phyloP scores from a whole-genome alignment of 2,888 invertebrate genomes.

The Eulithis testata region DNA sequence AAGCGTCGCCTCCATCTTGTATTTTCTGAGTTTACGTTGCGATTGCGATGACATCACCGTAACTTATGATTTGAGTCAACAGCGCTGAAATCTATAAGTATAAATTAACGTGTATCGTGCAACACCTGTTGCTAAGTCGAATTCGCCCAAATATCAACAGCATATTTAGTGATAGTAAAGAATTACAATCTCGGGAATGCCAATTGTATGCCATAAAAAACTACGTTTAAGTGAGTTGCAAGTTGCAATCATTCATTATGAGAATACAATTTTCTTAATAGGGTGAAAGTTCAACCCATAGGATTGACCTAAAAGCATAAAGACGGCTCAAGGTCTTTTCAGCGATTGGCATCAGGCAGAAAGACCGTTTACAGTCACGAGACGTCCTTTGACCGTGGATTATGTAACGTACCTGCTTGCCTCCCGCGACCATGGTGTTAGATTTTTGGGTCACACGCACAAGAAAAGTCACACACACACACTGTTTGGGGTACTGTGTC shows the following conservation, averaged over 20 bases:
- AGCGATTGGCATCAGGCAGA: constrained; percentile 17
- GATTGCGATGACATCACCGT: constrained; percentile 78
- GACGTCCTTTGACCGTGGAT: constrained; percentile 47
- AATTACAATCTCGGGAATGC: neutral
- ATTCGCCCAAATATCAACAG: constrained; percentile 42
- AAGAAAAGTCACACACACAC: constrained; percentile 68
- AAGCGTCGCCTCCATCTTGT: constrained; percentile 66
- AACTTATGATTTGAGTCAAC: constrained; percentile 78
- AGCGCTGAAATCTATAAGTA: constrained; percentile 52
- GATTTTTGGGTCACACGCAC: constrained; percentile 62
- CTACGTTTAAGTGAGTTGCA: neutral
- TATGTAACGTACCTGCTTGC: constrained; percentile 77
- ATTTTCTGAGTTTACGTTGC: constrained; percentile 58
- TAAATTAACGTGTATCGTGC: constrained; percentile 54
- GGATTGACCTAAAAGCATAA: constrained; percentile 14
- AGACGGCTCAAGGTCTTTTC: constrained; percentile 25
- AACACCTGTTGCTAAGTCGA: constrained; percentile 59
- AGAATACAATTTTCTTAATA: neutral
- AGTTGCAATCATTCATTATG: neutral
- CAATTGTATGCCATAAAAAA: neutral
- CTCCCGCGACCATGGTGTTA: constrained; percentile 81
- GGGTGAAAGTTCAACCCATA: constrained; percentile 6
- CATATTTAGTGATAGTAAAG: constrained; percentile 11
- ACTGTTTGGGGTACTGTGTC: constrained; percentile 49
- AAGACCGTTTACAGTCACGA: constrained; percentile 37